Percentiles rank a stretch among this genome's conserved stretches.
Evolutionary conservation across 2,888 invertebrate species (phyloP).

Genomic region (Petrolisthes manimaculis): DNA sequence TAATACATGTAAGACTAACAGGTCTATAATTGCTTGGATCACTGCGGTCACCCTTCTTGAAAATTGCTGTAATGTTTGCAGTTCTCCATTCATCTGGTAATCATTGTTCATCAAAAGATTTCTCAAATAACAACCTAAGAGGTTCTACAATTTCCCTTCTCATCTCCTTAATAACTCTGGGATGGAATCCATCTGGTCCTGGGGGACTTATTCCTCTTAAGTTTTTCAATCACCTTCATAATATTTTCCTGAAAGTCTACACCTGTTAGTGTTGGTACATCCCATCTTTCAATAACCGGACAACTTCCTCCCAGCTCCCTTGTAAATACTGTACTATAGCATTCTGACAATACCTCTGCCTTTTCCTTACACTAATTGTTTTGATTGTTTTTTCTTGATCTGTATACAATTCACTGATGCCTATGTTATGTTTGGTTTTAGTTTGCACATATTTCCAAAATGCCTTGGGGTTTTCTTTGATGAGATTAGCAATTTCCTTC

Average conservation of each 20-base stretch:
- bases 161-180: slow-evolving; percentile 24
- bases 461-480: slow-evolving; percentile 38
- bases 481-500: slow-evolving; percentile 15
- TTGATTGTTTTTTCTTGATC: neutral
- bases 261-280: neutral
- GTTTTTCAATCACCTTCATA: neutral
- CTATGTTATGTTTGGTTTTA: slow-evolving; percentile 21
- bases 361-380: slow-evolving; percentile 19
- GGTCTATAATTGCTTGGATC: slow-evolving; percentile 31
- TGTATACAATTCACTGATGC: slow-evolving; percentile 28
- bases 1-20: slow-evolving; percentile 13
- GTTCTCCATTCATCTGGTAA: slow-evolving; percentile 24
- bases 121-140: slow-evolving; percentile 8
- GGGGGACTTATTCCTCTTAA: slow-evolving; percentile 33
- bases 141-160: slow-evolving; percentile 18
- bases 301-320: slow-evolving; percentile 10
- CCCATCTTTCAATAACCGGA: neutral
- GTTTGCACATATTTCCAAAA: slow-evolving; percentile 36
- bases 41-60: slow-evolving; percentile 21
- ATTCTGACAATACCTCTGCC: slow-evolving; percentile 23
- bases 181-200: slow-evolving; percentile 26
- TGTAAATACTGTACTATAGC: neutral
- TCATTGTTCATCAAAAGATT: neutral
- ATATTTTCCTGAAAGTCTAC: neutral
- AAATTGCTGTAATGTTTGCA: slow-evolving; percentile 24